Evolutionary conservation across 1,140 invertebrate species (phyloP), one percentile per base, ranked within the genome.

Genomic region (Macrobrachium rosenbergii): DNA sequence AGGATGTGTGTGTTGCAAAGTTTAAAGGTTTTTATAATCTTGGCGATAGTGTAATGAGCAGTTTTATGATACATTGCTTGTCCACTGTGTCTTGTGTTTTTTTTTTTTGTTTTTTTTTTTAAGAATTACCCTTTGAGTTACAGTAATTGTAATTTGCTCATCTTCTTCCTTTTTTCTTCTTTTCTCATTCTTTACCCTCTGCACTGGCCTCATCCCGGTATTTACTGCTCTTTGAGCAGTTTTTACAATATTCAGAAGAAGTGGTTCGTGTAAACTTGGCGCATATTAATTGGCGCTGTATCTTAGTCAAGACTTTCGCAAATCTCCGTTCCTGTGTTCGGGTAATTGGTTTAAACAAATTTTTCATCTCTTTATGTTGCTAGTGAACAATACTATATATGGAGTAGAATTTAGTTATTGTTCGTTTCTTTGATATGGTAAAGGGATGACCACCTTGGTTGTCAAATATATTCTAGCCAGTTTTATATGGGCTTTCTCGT

Each of bases 241-340:
- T 37, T 90, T 88, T 76, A 90, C 85, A 82, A 86, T 90, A 89
- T 83, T 89, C 76, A 83, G 88, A 75, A 75, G 75, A 87, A 89
- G 83, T 62, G 85, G 52, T 45, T 83, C 28, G 69, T 89, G 83
- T 90, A 89, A 82, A 63, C 75, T 75, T 85, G 78, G 79, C 80
- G 85, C 89, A 67, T 90, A 82, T 85, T 89, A 89, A 82, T 64
- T 82, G 60, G 76, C 73, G 73, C 52, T 62, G 63, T 23, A 52
- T 59, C 62, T 72, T 82, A 78, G 62, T 45, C 79, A 73, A 81
- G 85, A 81, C 28, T 62, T 80, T 37, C 63, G 85, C 59, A 59
- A 72, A 75, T 28, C 78, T 75, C 79, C 77, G 69, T 75, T 75
- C 69, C 69, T 80, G 67, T 75, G 60, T 80, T 23, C 59, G 85